A percentile compares a stretch with the other conserved stretches of the same genome.
These are phyloP conservation scores for Sinella curviseta DNA, from an alignment of 1,140 invertebrate genomes.

Conservation along the genomic window DNA sequence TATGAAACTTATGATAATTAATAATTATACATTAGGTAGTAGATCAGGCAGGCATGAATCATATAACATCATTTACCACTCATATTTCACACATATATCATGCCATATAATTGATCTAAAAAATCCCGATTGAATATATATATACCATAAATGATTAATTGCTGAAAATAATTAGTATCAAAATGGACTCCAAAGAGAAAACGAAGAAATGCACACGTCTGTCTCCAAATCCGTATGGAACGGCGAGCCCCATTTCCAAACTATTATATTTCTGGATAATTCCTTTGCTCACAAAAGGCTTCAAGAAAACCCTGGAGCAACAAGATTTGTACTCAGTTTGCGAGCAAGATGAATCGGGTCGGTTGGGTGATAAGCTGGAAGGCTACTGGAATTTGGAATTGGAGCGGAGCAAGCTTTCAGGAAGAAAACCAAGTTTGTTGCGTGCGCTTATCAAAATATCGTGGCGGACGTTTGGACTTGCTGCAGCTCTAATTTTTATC, in stretches of 20 bases:
- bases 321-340: slow-evolving; percentile 42
- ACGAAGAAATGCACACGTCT: too few species aligned
- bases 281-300: slow-evolving; percentile 40
- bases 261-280: slow-evolving; percentile 45
- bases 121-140: too few species aligned
- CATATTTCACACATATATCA: too few species aligned
- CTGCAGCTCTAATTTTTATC: not conserved
- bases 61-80: too few species aligned
- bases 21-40: too few species aligned
- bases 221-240: slow-evolving; percentile 26
- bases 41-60: too few species aligned
- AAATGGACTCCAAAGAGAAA: slow-evolving; percentile 44
- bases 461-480: slow-evolving; percentile 54
- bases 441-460: slow-evolving; percentile 55
- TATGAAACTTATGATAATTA: too few species aligned
- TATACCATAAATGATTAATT: too few species aligned
- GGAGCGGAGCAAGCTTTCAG: slow-evolving; percentile 51
- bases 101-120: too few species aligned
- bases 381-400: slow-evolving; percentile 58
- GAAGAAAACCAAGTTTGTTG: slow-evolving; percentile 55
- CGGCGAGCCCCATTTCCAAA: slow-evolving; percentile 41
- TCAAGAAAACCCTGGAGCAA: slow-evolving; percentile 21
- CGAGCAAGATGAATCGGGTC: slow-evolving; percentile 32
- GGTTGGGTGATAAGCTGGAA: slow-evolving; percentile 31
- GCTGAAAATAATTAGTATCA: too few species aligned